A percentile compares a stretch with the other conserved stretches of the same genome.
Evolutionary conservation across 2,113 vertebrate species (phyloP).

Genomic region (Nesoenas mayeri): DNA sequence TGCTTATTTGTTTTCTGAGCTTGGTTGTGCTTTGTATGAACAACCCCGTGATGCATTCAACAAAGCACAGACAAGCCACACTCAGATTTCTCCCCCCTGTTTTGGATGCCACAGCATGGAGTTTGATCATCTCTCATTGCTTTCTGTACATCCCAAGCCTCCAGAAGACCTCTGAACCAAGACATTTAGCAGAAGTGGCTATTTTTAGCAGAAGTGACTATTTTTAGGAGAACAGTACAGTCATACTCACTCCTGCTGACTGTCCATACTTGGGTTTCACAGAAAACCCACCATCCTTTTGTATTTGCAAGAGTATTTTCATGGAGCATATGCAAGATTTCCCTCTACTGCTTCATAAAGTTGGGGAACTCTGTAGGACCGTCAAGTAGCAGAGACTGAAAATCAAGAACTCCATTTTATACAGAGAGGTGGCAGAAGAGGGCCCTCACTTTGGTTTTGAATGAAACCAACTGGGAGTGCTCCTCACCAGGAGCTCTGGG

Average conservation of each 20-base stretch:
- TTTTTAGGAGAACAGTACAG: neutral
- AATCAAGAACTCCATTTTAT: neutral
- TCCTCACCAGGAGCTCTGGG: neutral
- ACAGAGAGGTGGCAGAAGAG: neutral
- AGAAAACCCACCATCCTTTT: neutral
- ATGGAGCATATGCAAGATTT: neutral
- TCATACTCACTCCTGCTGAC: accelerated
- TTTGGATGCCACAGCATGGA: neutral
- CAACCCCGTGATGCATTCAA: accelerated
- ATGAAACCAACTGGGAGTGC: accelerated
- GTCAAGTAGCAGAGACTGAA: neutral
- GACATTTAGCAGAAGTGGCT: neutral
- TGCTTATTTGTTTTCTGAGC: neutral
- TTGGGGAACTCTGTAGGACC: neutral
- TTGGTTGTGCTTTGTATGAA: neutral
- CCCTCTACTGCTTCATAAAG: neutral
- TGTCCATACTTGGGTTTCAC: neutral
- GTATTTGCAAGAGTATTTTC: too few relatives aligned
- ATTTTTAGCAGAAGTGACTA: neutral
- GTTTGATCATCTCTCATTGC: neutral
- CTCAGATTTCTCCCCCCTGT: neutral
- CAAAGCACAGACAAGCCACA: neutral
- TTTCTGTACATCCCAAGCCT: neutral
- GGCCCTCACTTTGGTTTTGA: neutral
- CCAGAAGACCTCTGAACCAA: neutral